These are phyloP conservation scores for Labia minor DNA, from an alignment of 2,888 invertebrate species.

Conservation along the genomic window DNA sequence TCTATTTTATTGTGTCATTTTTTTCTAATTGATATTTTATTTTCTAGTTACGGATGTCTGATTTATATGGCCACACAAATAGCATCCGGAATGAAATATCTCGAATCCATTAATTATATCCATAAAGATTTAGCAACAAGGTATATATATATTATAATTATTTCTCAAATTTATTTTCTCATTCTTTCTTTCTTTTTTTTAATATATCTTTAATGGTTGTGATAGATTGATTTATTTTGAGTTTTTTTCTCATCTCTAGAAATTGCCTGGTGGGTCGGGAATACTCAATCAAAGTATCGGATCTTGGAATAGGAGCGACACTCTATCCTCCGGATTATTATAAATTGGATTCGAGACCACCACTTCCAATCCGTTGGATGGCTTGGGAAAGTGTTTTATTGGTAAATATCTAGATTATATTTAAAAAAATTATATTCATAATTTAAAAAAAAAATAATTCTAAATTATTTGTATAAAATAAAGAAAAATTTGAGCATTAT, in stretches of 20 bases:
- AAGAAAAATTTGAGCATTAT: too few species aligned
- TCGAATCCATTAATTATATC: conserved; percentile 73
- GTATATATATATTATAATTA: conserved; percentile 37
- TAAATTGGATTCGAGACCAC: conserved; percentile 54
- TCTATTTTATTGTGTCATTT: too few species aligned
- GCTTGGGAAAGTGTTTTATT: conserved; percentile 72
- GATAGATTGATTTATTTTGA: conserved; percentile 17
- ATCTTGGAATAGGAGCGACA: conserved; percentile 60
- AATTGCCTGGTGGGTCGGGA: conserved; percentile 72
- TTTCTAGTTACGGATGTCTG: conserved; percentile 66
- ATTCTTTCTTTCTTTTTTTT: conserved; percentile 22
- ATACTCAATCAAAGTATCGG: conserved; percentile 61
- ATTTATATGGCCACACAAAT: conserved; percentile 80
- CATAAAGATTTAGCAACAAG: conserved; percentile 77
- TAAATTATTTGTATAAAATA: too few species aligned
- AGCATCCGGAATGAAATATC: conserved; percentile 82
- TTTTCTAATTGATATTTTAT: too few species aligned
- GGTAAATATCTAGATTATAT: conserved; percentile 40
- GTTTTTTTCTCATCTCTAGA: conserved; percentile 46
- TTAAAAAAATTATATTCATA: too few species aligned
- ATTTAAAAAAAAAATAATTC: not conserved
- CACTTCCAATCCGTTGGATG: conserved; percentile 77
- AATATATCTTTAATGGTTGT: not conserved
- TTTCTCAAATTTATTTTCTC: conserved; percentile 18
- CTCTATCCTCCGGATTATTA: conserved; percentile 69